A percentile compares a stretch with the other conserved stretches of the same genome.
phyloP scores from a whole-genome alignment of 2,113 vertebrate genomes.

The Ivindomyrus marchei region DNA sequence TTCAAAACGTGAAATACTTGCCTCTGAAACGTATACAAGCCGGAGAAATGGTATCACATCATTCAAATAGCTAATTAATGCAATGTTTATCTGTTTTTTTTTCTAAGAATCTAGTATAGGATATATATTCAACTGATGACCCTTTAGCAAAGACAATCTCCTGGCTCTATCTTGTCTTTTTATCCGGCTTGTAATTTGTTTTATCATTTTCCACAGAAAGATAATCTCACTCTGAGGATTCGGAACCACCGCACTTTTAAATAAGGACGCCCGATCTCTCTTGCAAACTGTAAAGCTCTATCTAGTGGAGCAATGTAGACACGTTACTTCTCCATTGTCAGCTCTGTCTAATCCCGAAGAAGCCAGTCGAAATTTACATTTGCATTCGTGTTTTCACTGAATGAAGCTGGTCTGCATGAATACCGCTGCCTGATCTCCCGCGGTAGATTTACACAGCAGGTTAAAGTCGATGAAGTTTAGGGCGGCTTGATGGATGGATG shows the following conservation, averaged over 20 bases:
- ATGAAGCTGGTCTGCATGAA: background rate
- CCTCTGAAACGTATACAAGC: background rate
- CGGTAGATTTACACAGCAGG: slow-evolving; percentile 7
- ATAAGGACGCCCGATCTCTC: background rate
- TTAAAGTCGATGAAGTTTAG: slow-evolving; percentile 29
- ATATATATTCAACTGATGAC: background rate
- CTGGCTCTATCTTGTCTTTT: background rate
- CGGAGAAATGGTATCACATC: background rate
- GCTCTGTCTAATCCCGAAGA: no score
- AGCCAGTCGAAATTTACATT: slow-evolving; percentile 7
- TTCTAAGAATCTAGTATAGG: background rate
- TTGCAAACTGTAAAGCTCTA: background rate
- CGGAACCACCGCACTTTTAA: background rate
- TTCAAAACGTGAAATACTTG: background rate
- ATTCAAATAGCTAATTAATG: background rate
- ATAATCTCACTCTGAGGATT: slow-evolving; percentile 11
- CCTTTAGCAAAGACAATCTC: background rate
- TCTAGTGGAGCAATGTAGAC: background rate
- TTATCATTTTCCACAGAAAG: slow-evolving; percentile 12
- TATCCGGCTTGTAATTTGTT: background rate
- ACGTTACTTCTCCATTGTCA: background rate
- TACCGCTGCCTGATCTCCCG: background rate
- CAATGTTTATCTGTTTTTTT: background rate
- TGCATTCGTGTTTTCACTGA: background rate
- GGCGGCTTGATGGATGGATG: slow-evolving; percentile 56